Evolutionary conservation across 2,113 vertebrate species (phyloP).

Genomic region (Toxotes jaculatrix): DNA sequence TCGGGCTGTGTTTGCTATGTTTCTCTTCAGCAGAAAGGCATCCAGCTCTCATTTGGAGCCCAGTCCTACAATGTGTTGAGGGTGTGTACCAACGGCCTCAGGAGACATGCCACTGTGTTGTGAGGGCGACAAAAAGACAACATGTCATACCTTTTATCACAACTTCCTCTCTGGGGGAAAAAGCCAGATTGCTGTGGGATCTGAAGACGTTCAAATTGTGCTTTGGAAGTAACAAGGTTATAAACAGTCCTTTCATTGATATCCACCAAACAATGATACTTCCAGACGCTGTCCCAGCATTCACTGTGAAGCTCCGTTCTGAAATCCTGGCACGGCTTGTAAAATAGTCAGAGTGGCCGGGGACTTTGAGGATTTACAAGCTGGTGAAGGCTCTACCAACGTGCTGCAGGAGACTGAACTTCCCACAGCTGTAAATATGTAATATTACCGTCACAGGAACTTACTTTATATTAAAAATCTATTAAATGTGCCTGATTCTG

Average conservation of each 20-base stretch:
- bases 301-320: neutral
- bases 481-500: no score
- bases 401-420: neutral
- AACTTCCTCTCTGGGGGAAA: neutral
- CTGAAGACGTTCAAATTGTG: neutral
- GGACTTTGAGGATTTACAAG: neutral
- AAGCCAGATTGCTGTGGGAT: neutral
- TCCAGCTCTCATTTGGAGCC: neutral
- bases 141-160: neutral
- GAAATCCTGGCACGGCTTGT: neutral
- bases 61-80: neutral
- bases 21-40: conserved; percentile 21
- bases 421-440: neutral
- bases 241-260: neutral
- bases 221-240: neutral
- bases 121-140: conserved; percentile 4
- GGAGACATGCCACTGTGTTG: conserved; percentile 2
- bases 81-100: neutral
- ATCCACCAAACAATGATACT: neutral
- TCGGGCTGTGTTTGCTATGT: conserved; percentile 31
- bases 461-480: no score
- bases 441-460: neutral
- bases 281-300: neutral
- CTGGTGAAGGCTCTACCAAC: neutral
- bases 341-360: neutral